These are phyloP conservation scores for Xenopus tropicalis DNA, from an alignment of 2,113 vertebrate species.

Conservation along the genomic window UCB_Xtro_10.0 CM004443.2:152802001-152802500, in stretches of 20 bases:
- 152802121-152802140: too few relatives aligned
- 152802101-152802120: neutral
- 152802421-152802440: neutral
- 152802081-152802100: slow-evolving; percentile 11
- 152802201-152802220: too few relatives aligned
- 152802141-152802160: too few relatives aligned
- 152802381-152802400: neutral
- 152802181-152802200: too few relatives aligned
- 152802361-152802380: neutral
- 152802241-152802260: too few relatives aligned
- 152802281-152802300: neutral
- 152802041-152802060: slow-evolving; percentile 10
- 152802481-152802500: neutral
- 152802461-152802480: neutral
- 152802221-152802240: slow-evolving; percentile 9
- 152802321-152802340: slow-evolving; percentile 3
- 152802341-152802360: neutral
- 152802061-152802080: slow-evolving; percentile 11
- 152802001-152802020: too few relatives aligned
- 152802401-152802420: slow-evolving; percentile 8
- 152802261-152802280: neutral
- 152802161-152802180: too few relatives aligned
- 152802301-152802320: neutral
- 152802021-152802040: too few relatives aligned
- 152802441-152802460: too few relatives aligned